A percentile compares a stretch with the other conserved stretches of the same genome.
phyloP scores from a whole-genome alignment of 1,140 invertebrate species.

The Megalonaias nervosa region DNA sequence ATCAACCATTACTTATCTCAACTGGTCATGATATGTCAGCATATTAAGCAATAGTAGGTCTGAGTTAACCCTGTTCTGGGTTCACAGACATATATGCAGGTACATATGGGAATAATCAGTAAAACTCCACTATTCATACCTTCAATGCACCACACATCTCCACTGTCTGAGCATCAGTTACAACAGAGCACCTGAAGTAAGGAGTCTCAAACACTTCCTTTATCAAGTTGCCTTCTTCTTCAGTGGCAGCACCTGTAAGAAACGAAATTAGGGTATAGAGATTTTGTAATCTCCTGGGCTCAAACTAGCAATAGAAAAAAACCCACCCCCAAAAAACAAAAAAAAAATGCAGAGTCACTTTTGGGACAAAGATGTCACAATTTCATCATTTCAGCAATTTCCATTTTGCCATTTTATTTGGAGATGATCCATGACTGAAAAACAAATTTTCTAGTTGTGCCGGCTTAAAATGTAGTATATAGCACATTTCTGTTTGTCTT shows the following conservation, averaged over 20 bases:
- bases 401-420: too few relatives aligned
- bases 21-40: not conserved
- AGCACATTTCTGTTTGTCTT: too few relatives aligned
- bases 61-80: not conserved
- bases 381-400: too few relatives aligned
- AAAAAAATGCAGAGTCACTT: too few relatives aligned
- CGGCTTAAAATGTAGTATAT: too few relatives aligned
- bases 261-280: too few relatives aligned
- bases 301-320: too few relatives aligned
- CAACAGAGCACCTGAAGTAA: constrained; percentile 96
- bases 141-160: constrained; percentile 99
- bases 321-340: too few relatives aligned
- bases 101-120: not conserved
- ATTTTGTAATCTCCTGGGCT: too few relatives aligned
- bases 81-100: not conserved
- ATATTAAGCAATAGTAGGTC: not conserved
- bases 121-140: constrained; percentile 73
- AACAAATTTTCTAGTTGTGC: too few relatives aligned
- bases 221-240: constrained; percentile 74
- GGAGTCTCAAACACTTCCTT: constrained; percentile 94
- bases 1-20: not conserved
- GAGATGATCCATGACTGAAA: too few relatives aligned
- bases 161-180: constrained; percentile 95
- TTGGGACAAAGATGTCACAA: too few relatives aligned
- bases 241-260: constrained; percentile 50